Base-by-base conservation (phyloP, 2,888 invertebrate species). In the Cephus nigrinus region DNA sequence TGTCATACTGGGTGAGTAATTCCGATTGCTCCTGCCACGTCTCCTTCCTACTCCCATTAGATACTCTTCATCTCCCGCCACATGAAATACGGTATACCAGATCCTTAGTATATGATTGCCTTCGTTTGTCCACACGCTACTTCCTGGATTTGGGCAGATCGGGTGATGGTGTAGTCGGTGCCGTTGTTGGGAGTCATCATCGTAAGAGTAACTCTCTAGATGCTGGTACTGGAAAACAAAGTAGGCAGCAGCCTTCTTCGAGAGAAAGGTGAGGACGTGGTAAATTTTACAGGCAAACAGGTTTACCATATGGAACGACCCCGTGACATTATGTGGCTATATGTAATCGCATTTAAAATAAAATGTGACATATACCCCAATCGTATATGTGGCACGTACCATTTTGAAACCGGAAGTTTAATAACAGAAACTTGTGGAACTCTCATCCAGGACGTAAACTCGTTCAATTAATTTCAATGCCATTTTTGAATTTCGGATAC, bases 181-280 rank as follows among this genome's bases (percentile, higher is more conserved):
- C 86, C 32, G 85, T 87, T 31, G 84, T 85, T 77, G 88, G 88
- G 68, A 93, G 93, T 85, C 92, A 93, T 86, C 96, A 96, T 88
- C 94, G 96, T 80, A 97, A 97, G 92, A 96, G 96, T 23, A 97
- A 97, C 88, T 97, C 97, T 12, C 92, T 97, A 68, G 97, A 97
- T 91, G 96, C 96, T 82, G 92, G 95, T 75, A 92, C 91, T 81
- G 92, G 89, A 81, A 92, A 86, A 87, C 93, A 88, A 92, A 92
- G 88, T 85, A 92, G 88, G 87, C 92, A 85, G 88, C 92, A 90
- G 81, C 92, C 93, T 82, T 92, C 91, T 75, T 92, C 91, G 84
- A 93, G 93, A 86, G 94, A 94, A 90, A 92, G 93, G 93, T 93
- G 86, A 81, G 81, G 74, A 40, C 71, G 23, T 71, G 1, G 12